Evolutionary conservation across 2,113 vertebrate species (phyloP).

Genomic region (Galeopterus variegatus): DNA sequence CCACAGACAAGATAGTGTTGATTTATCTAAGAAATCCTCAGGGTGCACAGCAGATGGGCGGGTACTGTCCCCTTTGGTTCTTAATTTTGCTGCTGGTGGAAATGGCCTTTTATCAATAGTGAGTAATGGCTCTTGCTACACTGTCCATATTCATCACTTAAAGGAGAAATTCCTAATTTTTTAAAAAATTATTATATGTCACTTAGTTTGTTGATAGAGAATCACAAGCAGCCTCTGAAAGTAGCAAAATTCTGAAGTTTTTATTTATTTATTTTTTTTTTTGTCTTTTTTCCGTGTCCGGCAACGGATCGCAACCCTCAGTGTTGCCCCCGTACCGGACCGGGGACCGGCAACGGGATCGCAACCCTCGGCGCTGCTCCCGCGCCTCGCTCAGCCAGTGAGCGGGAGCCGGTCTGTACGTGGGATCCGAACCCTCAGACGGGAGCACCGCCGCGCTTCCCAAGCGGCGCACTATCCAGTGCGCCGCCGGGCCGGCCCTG

Average conservation of each 20-base stretch:
- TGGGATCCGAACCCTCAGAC: too few relatives aligned
- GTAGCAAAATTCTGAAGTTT: constrained; percentile 24
- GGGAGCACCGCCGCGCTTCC: too few relatives aligned
- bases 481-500: too few relatives aligned
- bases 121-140: not conserved
- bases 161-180: not conserved
- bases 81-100: constrained; percentile 62
- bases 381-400: too few relatives aligned
- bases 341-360: too few relatives aligned
- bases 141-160: not conserved
- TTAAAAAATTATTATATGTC: not conserved
- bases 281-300: too few relatives aligned
- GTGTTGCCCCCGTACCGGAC: too few relatives aligned
- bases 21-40: constrained; percentile 65
- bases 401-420: too few relatives aligned
- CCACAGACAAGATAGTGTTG: not conserved
- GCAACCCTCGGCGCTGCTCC: too few relatives aligned
- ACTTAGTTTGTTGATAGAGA: not conserved
- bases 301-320: too few relatives aligned
- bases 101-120: not conserved
- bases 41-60: not conserved
- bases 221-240: not conserved
- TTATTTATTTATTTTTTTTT: constrained; percentile 52
- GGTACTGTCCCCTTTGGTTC: constrained; percentile 54
- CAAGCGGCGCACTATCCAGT: too few relatives aligned